Conservation (phyloP, 1,140 invertebrate species). For the Uloborus diversus region DNA sequence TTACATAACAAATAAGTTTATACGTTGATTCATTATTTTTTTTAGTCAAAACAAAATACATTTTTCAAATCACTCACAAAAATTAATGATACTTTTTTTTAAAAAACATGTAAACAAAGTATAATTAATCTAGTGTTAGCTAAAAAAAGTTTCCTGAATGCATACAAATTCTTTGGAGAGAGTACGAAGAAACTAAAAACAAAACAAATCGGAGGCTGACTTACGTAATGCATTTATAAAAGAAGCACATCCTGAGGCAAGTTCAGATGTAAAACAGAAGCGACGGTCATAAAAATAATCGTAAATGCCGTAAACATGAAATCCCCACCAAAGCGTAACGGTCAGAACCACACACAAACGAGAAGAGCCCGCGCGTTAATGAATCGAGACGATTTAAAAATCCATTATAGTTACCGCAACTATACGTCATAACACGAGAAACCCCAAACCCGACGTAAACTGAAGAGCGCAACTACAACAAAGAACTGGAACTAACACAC, state of each 20-base stretch:
- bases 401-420: neutral
- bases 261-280: neutral
- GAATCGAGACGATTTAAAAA: neutral
- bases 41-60: no score
- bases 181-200: neutral
- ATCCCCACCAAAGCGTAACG: conserved; percentile 4
- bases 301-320: neutral
- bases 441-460: neutral
- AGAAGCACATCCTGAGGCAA: conserved; percentile 25
- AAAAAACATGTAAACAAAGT: neutral
- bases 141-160: neutral
- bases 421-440: neutral
- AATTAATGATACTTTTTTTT: no score
- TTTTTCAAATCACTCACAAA: neutral
- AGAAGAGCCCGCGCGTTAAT: neutral
- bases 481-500: no score
- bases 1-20: no score
- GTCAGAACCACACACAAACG: neutral
- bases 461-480: no score
- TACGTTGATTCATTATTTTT: no score
- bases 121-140: neutral
- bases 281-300: neutral
- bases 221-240: conserved; percentile 27
- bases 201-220: neutral
- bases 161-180: neutral